Evolutionary conservation across 2,888 invertebrate genomes (phyloP).

Genomic region (Halocaridina rubra): DNA sequence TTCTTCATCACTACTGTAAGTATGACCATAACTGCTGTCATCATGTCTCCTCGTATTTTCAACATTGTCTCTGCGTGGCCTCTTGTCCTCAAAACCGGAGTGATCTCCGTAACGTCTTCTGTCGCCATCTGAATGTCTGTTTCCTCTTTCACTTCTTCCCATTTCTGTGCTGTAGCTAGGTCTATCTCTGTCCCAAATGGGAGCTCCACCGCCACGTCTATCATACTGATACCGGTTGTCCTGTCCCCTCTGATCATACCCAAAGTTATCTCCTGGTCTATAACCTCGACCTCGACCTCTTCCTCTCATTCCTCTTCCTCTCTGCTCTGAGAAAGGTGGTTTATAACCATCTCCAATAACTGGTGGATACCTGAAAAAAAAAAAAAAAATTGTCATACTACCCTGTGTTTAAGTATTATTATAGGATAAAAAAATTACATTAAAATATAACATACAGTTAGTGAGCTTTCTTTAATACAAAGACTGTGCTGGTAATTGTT

Average conservation of each 20-base stretch:
- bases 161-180: slow-evolving; percentile 14
- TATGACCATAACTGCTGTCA: neutral
- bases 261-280: slow-evolving; percentile 15
- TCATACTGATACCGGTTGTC: neutral
- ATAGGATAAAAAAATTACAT: too few species aligned
- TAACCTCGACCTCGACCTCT: slow-evolving; percentile 19
- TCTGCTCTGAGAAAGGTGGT: neutral
- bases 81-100: slow-evolving; percentile 23
- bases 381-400: too few species aligned
- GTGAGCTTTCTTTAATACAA: too few species aligned
- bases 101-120: slow-evolving; percentile 34
- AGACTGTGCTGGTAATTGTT: too few species aligned
- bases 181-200: slow-evolving; percentile 25
- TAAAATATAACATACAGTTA: too few species aligned
- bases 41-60: slow-evolving; percentile 26
- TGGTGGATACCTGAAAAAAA: neutral
- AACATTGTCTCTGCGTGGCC: slow-evolving; percentile 6
- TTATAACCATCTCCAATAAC: neutral
- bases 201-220: neutral
- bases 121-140: slow-evolving; percentile 1
- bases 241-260: slow-evolving; percentile 17
- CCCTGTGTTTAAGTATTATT: too few species aligned
- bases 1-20: slow-evolving; percentile 21
- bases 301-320: slow-evolving; percentile 1
- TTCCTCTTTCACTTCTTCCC: slow-evolving; percentile 12